Conservation (phyloP, 2,797 vertebrate genomes). For the Manis crassicaudata region DNA sequence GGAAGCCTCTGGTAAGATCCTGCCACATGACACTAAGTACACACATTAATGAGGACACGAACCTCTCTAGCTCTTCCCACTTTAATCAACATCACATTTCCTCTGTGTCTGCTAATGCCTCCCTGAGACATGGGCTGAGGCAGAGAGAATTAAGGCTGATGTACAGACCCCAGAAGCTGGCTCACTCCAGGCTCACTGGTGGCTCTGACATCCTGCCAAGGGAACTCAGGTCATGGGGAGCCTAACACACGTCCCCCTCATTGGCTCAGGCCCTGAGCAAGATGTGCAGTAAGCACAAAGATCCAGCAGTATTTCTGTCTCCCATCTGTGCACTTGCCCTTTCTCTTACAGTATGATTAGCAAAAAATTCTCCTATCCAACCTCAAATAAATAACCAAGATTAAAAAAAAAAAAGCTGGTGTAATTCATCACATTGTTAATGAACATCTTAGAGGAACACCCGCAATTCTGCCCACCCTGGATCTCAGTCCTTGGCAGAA, state of each 20-base stretch:
- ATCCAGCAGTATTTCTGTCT: neutral
- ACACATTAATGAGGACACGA: neutral
- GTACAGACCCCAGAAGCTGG: neutral
- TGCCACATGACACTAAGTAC: accelerated
- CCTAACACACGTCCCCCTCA: neutral
- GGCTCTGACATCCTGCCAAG: neutral
- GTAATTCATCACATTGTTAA: neutral
- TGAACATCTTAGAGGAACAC: neutral
- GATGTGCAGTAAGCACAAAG: neutral
- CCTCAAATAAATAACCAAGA: neutral
- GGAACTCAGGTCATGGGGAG: neutral
- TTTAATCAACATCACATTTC: accelerated
- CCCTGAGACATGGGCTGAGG: neutral
- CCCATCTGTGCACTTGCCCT: neutral
- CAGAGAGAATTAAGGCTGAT: neutral
- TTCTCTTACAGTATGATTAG: neutral
- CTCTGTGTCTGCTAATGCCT: too few relatives aligned
- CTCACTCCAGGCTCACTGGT: neutral
- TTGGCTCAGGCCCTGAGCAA: neutral
- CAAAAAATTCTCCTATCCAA: neutral
- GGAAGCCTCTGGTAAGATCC: neutral
- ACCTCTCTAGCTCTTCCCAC: neutral
- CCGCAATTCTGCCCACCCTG: neutral
- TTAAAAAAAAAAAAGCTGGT: neutral
- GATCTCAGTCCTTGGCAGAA: neutral